These are phyloP conservation scores for Macquaria ambigua DNA, from an alignment of 2,113 vertebrate species.

Conservation along the genomic window DNA sequence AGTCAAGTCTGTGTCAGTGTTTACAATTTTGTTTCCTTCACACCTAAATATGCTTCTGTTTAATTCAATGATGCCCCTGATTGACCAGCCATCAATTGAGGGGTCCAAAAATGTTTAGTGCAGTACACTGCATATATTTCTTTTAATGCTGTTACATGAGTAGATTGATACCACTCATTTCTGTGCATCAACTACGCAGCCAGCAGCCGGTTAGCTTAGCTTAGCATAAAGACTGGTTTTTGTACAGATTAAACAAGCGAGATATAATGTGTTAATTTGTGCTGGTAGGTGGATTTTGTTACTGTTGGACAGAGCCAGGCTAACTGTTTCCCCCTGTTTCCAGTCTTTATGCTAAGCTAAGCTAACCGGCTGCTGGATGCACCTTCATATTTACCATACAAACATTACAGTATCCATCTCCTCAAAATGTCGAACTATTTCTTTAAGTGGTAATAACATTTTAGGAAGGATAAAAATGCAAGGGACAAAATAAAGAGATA, in stretches of 20 bases:
- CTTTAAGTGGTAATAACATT: not conserved
- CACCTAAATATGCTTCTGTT: not conserved
- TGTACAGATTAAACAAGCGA: no score
- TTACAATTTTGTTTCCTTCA: not conserved
- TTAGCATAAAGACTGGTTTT: not conserved
- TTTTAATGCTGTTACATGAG: not conserved
- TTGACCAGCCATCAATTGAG: not conserved
- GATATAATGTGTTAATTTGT: not conserved
- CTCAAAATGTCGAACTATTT: not conserved
- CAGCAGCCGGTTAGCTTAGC: not conserved
- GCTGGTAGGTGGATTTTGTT: no score
- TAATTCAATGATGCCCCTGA: not conserved
- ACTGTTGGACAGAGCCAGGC: not conserved
- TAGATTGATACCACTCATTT: not conserved
- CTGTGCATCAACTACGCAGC: not conserved
- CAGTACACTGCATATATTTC: not conserved
- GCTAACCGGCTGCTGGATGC: not conserved
- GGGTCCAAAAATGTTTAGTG: not conserved
- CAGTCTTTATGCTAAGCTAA: not conserved
- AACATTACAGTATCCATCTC: not conserved
- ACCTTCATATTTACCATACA: not conserved
- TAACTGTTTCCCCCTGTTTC: no score
- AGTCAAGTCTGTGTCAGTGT: not conserved
- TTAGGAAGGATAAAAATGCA: not conserved
- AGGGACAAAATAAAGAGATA: not conserved